phyloP scores from a whole-genome alignment of 2,888 invertebrate species.

The Epicampocera succincta region DNA sequence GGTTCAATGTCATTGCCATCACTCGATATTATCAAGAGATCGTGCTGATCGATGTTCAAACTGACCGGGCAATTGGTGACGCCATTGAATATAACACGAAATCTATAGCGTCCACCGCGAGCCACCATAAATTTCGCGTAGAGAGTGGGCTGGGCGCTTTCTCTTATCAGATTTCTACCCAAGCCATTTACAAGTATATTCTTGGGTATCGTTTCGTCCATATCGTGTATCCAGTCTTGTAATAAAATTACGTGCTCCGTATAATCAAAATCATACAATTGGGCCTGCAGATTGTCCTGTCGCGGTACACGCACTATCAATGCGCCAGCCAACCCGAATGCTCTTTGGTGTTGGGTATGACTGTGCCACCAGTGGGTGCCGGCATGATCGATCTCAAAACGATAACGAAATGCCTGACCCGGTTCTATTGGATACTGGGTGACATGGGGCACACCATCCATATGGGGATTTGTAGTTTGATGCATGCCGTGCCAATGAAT shows the following conservation, averaged over 20 bases:
- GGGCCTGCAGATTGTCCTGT: constrained; percentile 73
- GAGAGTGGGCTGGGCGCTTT: constrained; percentile 70
- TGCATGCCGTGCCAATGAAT: constrained; percentile 80
- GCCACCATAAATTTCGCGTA: constrained; percentile 75
- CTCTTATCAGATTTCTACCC: constrained; percentile 73
- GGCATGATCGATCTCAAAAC: constrained; percentile 76
- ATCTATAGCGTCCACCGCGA: constrained; percentile 78
- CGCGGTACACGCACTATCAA: constrained; percentile 75
- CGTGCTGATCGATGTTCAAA: constrained; percentile 76
- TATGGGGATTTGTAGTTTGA: constrained; percentile 76
- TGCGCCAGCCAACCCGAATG: constrained; percentile 76
- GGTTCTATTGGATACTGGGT: constrained; percentile 79
- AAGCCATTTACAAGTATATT: constrained; percentile 77
- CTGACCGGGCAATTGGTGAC: constrained; percentile 77
- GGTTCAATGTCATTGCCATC: constrained; percentile 79
- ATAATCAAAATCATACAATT: constrained; percentile 76
- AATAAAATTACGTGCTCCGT: constrained; percentile 77
- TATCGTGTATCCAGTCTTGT: constrained; percentile 78
- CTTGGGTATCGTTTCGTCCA: constrained; percentile 74
- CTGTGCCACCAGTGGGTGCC: constrained; percentile 81
- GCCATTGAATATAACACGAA: constrained; percentile 78
- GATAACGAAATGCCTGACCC: constrained; percentile 78
- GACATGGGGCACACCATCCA: constrained; percentile 79
- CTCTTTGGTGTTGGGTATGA: constrained; percentile 77
- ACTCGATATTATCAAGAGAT: constrained; percentile 75